phyloP scores from a whole-genome alignment of 2,888 invertebrate genomes.

The Rosalia funebris region DNA sequence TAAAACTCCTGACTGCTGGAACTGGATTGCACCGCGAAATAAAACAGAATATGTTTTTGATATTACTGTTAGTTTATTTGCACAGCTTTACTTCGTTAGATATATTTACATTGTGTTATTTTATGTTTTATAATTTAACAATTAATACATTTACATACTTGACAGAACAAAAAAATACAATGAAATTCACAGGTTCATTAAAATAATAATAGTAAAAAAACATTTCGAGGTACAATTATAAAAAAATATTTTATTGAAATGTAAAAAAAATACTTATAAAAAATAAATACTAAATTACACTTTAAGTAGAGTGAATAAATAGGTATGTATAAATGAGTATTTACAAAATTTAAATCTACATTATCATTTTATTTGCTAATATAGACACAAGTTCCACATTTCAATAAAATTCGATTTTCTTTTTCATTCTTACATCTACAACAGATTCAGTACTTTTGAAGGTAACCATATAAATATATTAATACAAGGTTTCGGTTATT shows the following conservation, averaged over 20 bases:
- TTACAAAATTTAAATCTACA: slow-evolving; percentile 27
- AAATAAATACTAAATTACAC: slow-evolving; percentile 28
- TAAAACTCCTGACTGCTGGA: not conserved
- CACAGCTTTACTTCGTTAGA: slow-evolving; percentile 28
- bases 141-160: slow-evolving; percentile 24
- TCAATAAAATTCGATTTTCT: slow-evolving; percentile 26
- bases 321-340: slow-evolving; percentile 27
- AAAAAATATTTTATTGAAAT: slow-evolving; percentile 30
- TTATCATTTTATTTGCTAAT: slow-evolving; percentile 16
- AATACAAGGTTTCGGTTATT: slow-evolving; percentile 19
- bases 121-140: slow-evolving; percentile 21
- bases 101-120: slow-evolving; percentile 25
- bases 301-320: slow-evolving; percentile 28
- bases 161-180: slow-evolving; percentile 23
- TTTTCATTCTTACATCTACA: slow-evolving; percentile 32
- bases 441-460: slow-evolving; percentile 46
- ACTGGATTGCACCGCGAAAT: not conserved
- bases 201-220: slow-evolving; percentile 26
- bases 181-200: slow-evolving; percentile 26
- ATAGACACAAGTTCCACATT: slow-evolving; percentile 25
- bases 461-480: slow-evolving; percentile 41
- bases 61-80: slow-evolving; percentile 28
- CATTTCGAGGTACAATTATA: slow-evolving; percentile 27
- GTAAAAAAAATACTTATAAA: slow-evolving; percentile 29
- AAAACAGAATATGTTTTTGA: slow-evolving; percentile 13